phyloP scores from a whole-genome alignment of 2,888 invertebrate species.

The Pharmacophagus antenor region DNA sequence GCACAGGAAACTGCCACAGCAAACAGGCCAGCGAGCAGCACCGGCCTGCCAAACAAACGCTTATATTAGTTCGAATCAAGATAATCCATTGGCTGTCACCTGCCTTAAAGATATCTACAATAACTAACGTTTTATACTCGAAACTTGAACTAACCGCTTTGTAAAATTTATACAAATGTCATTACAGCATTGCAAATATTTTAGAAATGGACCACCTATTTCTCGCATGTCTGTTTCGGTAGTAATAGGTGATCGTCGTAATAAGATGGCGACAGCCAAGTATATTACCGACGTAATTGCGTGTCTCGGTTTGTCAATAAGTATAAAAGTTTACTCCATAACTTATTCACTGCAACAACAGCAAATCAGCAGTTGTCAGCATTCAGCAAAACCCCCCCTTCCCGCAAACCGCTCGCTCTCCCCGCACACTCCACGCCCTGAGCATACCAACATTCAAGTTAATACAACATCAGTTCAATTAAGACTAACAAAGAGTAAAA shows the following conservation, averaged over 20 bases:
- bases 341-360: slow-evolving; percentile 78
- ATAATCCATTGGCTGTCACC: slow-evolving; percentile 13
- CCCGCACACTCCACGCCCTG: slow-evolving; percentile 75
- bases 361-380: slow-evolving; percentile 79
- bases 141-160: not conserved
- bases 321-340: slow-evolving; percentile 79
- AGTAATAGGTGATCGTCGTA: slow-evolving; percentile 6
- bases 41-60: slow-evolving; percentile 80
- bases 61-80: slow-evolving; percentile 60
- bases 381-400: slow-evolving; percentile 72
- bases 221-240: not conserved
- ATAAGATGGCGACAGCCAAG: slow-evolving; percentile 21
- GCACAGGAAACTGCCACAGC: slow-evolving; percentile 78
- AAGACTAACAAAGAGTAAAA: slow-evolving; percentile 22
- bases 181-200: not conserved
- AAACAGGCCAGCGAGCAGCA: slow-evolving; percentile 79
- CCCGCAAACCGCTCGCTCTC: slow-evolving; percentile 73
- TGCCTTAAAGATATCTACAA: slow-evolving; percentile 1
- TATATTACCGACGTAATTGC: slow-evolving; percentile 49
- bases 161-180: not conserved
- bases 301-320: slow-evolving; percentile 70
- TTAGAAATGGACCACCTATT: not conserved
- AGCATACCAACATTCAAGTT: slow-evolving; percentile 76
- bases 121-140: not conserved
- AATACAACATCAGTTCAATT: slow-evolving; percentile 49